Conservation (phyloP, 2,797 vertebrate genomes). For the Heterohyrax brucei region DNA sequence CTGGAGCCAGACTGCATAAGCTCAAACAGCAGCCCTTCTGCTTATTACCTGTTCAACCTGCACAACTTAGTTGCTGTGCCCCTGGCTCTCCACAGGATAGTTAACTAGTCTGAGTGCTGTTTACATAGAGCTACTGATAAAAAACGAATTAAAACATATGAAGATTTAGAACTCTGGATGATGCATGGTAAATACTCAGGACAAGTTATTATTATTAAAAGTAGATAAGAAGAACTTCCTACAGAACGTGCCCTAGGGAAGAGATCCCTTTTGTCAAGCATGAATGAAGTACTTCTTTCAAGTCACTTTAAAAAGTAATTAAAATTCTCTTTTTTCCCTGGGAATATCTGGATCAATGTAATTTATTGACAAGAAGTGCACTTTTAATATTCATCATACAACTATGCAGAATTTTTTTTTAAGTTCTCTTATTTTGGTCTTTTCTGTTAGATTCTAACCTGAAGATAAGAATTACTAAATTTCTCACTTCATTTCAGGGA, state of each 20-base stretch:
- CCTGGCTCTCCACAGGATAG: neutral
- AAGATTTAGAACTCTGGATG: neutral
- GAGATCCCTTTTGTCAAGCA: neutral
- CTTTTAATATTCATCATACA: neutral
- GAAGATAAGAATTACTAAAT: neutral
- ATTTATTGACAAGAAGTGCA: neutral
- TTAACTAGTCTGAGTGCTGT: neutral
- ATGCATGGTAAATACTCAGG: neutral
- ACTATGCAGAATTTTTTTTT: neutral
- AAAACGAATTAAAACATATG: neutral
- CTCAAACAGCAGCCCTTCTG: neutral
- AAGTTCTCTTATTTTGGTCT: neutral
- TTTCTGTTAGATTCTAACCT: neutral
- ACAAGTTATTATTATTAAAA: neutral
- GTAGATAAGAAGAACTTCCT: neutral
- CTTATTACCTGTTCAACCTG: neutral
- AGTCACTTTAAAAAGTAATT: neutral
- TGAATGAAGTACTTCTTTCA: neutral
- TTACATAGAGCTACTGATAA: neutral
- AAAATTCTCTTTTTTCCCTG: slow-evolving; percentile 8
- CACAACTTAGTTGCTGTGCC: neutral
- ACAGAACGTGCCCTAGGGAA: neutral
- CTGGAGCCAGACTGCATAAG: neutral
- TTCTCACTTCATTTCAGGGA: neutral
- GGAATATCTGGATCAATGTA: neutral